These are phyloP conservation scores for Drosophila yooni DNA, from an alignment of 2,888 invertebrate genomes.

Conservation along the genomic window DNA sequence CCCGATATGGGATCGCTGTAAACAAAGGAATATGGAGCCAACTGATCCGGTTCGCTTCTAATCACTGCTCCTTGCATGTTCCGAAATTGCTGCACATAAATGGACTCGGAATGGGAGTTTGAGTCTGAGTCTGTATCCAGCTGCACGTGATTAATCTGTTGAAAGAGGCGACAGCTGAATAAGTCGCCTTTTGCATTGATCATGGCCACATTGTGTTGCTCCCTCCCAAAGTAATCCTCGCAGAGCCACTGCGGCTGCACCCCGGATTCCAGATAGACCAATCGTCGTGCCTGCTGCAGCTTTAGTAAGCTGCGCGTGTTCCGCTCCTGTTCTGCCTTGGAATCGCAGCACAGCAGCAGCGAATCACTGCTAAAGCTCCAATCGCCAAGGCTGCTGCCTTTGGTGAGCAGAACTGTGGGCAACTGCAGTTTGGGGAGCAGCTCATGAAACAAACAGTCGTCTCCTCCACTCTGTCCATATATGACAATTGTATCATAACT, in stretches of 20 bases:
- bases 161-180: conserved; percentile 5
- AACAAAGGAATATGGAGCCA: neutral
- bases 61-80: conserved; percentile 9
- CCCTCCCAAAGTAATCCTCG: conserved; percentile 1
- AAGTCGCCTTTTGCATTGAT: neutral
- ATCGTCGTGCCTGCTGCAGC: conserved; percentile 1
- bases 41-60: neutral
- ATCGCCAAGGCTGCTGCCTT: neutral
- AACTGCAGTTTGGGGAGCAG: neutral
- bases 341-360: neutral
- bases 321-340: conserved; percentile 1
- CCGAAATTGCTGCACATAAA: conserved; percentile 1
- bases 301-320: neutral
- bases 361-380: conserved; percentile 2
- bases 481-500: conserved; percentile 27
- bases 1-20: neutral
- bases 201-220: conserved; percentile 6
- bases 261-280: neutral
- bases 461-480: conserved; percentile 1
- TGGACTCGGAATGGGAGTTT: rapidly evolving
- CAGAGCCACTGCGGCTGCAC: neutral
- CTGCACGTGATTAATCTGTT: neutral
- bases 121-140: neutral
- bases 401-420: neutral
- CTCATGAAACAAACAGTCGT: neutral